These are phyloP conservation scores for Trichonephila clavipes DNA, from an alignment of 1,140 invertebrate genomes.

Conservation along the genomic window DNA sequence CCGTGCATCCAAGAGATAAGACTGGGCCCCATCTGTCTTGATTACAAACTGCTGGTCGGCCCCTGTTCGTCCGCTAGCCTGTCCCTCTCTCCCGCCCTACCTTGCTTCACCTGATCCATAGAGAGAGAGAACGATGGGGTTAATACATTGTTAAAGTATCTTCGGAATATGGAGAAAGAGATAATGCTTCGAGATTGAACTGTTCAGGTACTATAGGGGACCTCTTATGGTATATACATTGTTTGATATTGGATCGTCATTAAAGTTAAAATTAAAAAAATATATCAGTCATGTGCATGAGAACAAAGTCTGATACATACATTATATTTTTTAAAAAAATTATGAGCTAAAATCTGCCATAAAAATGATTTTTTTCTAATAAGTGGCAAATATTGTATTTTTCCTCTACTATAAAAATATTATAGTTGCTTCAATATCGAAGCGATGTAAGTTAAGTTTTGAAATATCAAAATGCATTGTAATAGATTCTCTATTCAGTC, in stretches of 20 bases:
- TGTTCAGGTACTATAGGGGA: background rate
- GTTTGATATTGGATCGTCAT: background rate
- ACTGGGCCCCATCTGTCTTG: slow-evolving; percentile 75
- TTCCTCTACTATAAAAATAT: no score
- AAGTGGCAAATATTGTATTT: no score
- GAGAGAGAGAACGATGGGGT: slow-evolving; percentile 66
- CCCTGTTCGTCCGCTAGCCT: background rate
- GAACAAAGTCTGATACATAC: no score
- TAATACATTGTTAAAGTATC: slow-evolving; percentile 68
- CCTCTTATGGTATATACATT: background rate
- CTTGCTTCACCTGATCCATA: slow-evolving; percentile 26
- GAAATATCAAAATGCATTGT: no score
- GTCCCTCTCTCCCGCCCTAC: background rate
- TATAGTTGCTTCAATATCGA: no score
- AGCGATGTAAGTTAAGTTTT: no score
- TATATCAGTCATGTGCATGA: no score
- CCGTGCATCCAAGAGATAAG: slow-evolving; percentile 76
- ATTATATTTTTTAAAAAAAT: no score
- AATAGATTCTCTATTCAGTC: no score
- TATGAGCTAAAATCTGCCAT: no score
- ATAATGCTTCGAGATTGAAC: slow-evolving; percentile 10
- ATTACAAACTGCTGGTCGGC: slow-evolving; percentile 73
- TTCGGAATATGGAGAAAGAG: slow-evolving; percentile 40
- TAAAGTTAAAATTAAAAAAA: background rate
- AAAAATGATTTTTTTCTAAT: no score